phyloP scores from a whole-genome alignment of 1,140 invertebrate species.

The Aphelinus certus region DNA sequence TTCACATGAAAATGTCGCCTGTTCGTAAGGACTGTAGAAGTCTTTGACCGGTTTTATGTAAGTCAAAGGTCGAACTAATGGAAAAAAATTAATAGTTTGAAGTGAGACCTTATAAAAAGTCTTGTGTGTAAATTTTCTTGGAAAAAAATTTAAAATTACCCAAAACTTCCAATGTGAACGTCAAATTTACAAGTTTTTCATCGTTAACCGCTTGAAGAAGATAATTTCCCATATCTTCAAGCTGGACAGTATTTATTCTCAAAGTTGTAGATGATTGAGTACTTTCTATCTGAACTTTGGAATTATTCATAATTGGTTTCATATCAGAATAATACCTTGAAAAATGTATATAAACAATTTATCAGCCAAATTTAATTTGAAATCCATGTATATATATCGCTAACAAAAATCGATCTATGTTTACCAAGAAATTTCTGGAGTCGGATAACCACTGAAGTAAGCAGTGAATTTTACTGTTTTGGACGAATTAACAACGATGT shows the following conservation, averaged over 20 bases:
- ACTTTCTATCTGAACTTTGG: constrained; percentile 35
- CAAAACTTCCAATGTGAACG: constrained; percentile 50
- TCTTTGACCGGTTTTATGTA: constrained; percentile 1
- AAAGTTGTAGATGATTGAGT: constrained; percentile 35
- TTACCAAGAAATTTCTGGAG: constrained; percentile 29
- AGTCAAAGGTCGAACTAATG: constrained; percentile 13
- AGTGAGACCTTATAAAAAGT: neutral
- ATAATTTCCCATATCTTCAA: constrained; percentile 51
- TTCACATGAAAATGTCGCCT: constrained; percentile 59
- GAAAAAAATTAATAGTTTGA: neutral
- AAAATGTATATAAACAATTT: too few species aligned
- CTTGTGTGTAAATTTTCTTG: too few species aligned
- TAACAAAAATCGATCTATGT: neutral
- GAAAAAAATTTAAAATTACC: constrained; percentile 37
- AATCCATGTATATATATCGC: too few species aligned
- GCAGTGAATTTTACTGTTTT: constrained; percentile 23
- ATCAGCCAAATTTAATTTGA: too few species aligned
- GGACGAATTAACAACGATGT: constrained; percentile 20
- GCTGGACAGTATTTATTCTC: constrained; percentile 42
- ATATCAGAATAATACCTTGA: too few species aligned
- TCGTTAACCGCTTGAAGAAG: constrained; percentile 46
- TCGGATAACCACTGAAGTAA: constrained; percentile 30
- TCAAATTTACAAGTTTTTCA: constrained; percentile 38
- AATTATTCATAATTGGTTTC: too few species aligned
- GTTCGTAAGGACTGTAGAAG: constrained; percentile 60